A percentile compares a stretch with the other conserved stretches of the same genome.
Conservation (phyloP, 2,797 vertebrate genomes). For the Phrynocephalus vlangalii region DNA sequence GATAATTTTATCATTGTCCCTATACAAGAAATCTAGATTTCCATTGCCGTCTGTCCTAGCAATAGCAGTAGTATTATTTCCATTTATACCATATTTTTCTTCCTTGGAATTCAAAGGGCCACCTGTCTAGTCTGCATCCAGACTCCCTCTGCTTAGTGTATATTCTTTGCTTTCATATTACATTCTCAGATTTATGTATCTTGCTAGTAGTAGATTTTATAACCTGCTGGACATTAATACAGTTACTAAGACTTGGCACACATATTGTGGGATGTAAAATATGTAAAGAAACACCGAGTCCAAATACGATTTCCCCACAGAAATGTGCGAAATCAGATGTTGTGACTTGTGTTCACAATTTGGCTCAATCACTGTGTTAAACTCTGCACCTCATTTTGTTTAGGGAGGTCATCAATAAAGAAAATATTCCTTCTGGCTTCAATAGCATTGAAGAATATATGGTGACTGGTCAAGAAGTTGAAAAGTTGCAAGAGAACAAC, state of each 20-base stretch:
- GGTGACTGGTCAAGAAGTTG: slow-evolving; percentile 75
- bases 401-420: slow-evolving; percentile 88
- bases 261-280: not conserved
- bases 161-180: too few species aligned
- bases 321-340: not conserved
- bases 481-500: slow-evolving; percentile 77
- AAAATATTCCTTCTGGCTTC: slow-evolving; percentile 87
- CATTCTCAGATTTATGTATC: too few species aligned
- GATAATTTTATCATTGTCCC: too few species aligned
- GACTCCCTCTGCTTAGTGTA: not conserved
- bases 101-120: not conserved
- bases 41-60: not conserved
- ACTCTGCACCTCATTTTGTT: slow-evolving; percentile 38
- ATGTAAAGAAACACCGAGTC: not conserved
- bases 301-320: not conserved
- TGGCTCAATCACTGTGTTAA: slow-evolving; percentile 23
- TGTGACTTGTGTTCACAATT: not conserved
- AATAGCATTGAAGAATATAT: slow-evolving; percentile 76
- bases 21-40: not conserved
- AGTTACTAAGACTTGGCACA: not conserved
- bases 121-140: not conserved
- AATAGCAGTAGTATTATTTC: not conserved
- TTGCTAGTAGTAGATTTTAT: not conserved
- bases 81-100: not conserved
- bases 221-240: not conserved